These are phyloP conservation scores for Coendou prehensilis DNA, from an alignment of 2,797 vertebrate species.

Conservation along the genomic window DNA sequence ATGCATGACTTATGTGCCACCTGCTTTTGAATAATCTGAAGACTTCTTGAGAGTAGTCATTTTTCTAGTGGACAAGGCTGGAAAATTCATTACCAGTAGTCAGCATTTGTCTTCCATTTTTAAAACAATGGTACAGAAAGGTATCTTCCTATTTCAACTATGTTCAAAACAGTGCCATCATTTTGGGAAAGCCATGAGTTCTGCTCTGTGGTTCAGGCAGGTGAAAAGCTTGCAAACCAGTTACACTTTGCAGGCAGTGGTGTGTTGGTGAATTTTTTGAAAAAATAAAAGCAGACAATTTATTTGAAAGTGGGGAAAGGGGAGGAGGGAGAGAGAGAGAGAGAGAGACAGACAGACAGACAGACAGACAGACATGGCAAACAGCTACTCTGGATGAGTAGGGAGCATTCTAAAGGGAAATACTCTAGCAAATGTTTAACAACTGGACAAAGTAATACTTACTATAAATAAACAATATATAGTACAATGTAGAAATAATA, in stretches of 20 bases:
- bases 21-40: neutral
- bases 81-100: neutral
- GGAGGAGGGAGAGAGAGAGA: neutral
- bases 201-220: neutral
- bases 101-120: neutral
- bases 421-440: neutral
- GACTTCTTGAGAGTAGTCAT: neutral
- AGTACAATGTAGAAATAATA: neutral
- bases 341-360: neutral
- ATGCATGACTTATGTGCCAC: neutral
- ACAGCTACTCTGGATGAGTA: neutral
- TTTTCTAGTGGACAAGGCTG: neutral
- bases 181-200: neutral
- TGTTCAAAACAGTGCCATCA: neutral
- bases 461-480: constrained; percentile 2
- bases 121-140: neutral
- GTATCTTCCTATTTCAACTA: neutral
- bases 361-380: neutral
- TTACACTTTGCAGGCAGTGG: neutral
- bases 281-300: neutral
- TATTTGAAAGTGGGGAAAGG: neutral
- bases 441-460: neutral
- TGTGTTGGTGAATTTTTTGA: neutral
- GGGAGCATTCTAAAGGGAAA: neutral
- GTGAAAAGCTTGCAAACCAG: neutral